Evolutionary conservation across 2,113 vertebrate species (phyloP), one percentile per base, ranked within the genome.

Genomic region (Polypterus senegalus): DNA sequence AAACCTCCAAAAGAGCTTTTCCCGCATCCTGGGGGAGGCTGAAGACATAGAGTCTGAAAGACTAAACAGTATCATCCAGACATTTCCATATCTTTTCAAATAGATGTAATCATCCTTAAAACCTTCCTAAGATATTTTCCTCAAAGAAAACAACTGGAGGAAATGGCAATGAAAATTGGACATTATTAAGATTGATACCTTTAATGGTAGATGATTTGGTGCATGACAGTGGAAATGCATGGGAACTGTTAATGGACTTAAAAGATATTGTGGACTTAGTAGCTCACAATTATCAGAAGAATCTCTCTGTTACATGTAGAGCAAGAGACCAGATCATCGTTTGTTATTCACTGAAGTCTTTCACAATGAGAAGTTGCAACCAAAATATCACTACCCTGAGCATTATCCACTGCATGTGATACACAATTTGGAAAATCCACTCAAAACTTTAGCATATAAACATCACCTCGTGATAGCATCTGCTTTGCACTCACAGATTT

Each of bases 331-430:
- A 11, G 58, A 61, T 54, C 65, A 69, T 59, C 47, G 47, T 3
- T 45, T 63, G 48, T 46, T 64, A 48, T 61, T 69, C 49, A 48
- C 48, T 27, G 27, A 27, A 27, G 27, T 27, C 2, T 27, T 27
- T 43, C 67, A 62, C 54, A 47, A 59, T 58, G 49, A 43, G 11
- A 60, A 9, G 3, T 47, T 67, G 3, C 3, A 5, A 52, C 72
- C 70, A 5, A 70, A 70, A 58, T 66, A 69, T 47, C 63, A 71
- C 49, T 74, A n/a, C 54, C 48, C 62, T 61, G 54, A 66, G 9
- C 65, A 66, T 48, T 66, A 61, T 52, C 59, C 60, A 46, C 27
- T 27, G 27, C 27, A 63, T 71, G 10, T 69, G n/a, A 68, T 57
- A n/a, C 62, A 46, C 27, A 61, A 61, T 58, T 63, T 59, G 48